phyloP scores from a whole-genome alignment of 2,113 vertebrate genomes.

The Setophaga petechia region DNA sequence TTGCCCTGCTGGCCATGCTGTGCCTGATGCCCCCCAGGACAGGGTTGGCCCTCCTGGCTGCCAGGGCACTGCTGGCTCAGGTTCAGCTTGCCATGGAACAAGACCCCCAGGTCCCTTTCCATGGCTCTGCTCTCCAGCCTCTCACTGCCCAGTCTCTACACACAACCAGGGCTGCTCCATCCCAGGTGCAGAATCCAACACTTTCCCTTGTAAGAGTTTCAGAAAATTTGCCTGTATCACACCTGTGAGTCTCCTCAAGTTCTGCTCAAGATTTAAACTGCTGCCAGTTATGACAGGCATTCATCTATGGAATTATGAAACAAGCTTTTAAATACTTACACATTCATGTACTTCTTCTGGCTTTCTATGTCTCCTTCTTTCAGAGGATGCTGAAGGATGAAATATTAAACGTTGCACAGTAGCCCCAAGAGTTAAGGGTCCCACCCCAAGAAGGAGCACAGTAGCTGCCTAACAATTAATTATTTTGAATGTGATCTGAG shows the following conservation, averaged over 20 bases:
- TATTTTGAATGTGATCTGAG: background rate
- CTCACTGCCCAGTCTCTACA: background rate
- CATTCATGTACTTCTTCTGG: background rate
- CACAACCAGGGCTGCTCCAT: background rate
- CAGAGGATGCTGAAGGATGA: background rate
- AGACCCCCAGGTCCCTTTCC: background rate
- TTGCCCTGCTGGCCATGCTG: fast-evolving
- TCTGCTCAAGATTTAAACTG: background rate
- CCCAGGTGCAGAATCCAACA: background rate
- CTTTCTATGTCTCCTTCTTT: background rate
- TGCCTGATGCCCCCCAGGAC: background rate
- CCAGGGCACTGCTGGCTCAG: background rate
- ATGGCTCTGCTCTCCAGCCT: fast-evolving
- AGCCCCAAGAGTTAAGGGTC: background rate
- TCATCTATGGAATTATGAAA: background rate
- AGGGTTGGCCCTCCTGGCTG: background rate
- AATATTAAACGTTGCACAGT: background rate
- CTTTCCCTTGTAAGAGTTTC: background rate
- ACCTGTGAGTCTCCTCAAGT: background rate
- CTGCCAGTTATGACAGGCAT: background rate
- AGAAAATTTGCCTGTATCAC: background rate
- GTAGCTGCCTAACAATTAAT: background rate
- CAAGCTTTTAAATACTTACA: background rate
- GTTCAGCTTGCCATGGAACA: background rate
- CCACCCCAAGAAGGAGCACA: background rate